Evolutionary conservation across 2,797 vertebrate genomes (phyloP), one percentile per base, ranked within the genome.

Genomic region (Clarias fuscus): DNA sequence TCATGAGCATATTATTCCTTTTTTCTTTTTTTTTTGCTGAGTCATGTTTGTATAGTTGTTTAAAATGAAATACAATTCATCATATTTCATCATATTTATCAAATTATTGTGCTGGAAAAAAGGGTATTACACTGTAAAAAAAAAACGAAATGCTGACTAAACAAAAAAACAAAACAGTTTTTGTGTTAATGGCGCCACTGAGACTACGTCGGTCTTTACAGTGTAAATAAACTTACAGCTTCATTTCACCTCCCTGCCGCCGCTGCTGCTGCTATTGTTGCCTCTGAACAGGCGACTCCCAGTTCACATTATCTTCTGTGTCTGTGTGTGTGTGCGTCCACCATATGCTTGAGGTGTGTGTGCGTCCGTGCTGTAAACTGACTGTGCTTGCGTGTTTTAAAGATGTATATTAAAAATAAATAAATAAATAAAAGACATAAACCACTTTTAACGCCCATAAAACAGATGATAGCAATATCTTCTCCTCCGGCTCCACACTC

Each of bases 221-320:
- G 30, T 61, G 76, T 75, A n/a, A 75, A 86, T 58, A 82, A 33
- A 58, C 17, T 82, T 73, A n/a, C n/a, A 17, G 67, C 56, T 67
- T 24, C 27, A 59, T 71, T 70, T 71, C 84, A 80, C 17, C 24
- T 56, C 33, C 24, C 56, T 48, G n/a, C 20, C 70, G 43, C 37
- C 48, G n/a, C 20, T 59, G 43, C 37, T 61, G 43, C 37, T 61
- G 65, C 58, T 15, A 27, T 56, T 80, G 58, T 33, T 64, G 58
- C 58, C n/a, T 64, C 2, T 73, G 13, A 67, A 65, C 20, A 53
- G 67, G 53, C 13, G 33, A 56, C 48, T 53, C 11, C 40, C 20
- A 61, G 40, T 30, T 62, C 24, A 30, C 68, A 75, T 65, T 73
- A 73, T 15, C 13, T 2, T 17, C 30, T 72, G 68, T 33, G 62